These are phyloP conservation scores for Sinocyclocheilus rhinocerous DNA, from an alignment of 2,113 vertebrate species.

Conservation along the genomic window DNA sequence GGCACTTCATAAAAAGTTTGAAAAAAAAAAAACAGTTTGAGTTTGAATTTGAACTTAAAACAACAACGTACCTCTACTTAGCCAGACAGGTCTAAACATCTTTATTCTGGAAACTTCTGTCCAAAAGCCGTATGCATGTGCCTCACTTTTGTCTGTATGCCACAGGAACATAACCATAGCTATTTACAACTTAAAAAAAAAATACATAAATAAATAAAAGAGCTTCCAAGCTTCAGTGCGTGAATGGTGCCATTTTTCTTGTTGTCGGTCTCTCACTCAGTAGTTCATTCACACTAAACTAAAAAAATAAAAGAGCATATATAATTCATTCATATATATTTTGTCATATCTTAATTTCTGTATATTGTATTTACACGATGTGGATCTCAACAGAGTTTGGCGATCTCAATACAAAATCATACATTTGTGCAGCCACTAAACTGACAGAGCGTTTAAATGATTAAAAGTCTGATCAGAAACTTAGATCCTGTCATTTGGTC, in stretches of 20 bases:
- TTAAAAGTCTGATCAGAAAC: slow-evolving; percentile 34
- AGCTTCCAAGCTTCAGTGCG: slow-evolving; percentile 87
- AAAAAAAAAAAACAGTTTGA: not conserved
- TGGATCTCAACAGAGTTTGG: slow-evolving; percentile 18
- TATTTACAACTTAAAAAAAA: slow-evolving; percentile 79
- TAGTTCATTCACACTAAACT: slow-evolving; percentile 85
- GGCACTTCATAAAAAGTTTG: slow-evolving; percentile 3
- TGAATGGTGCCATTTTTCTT: slow-evolving; percentile 76
- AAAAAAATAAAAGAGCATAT: slow-evolving; percentile 64
- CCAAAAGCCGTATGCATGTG: slow-evolving; percentile 75
- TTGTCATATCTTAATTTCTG: slow-evolving; percentile 44
- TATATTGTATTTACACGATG: slow-evolving; percentile 48
- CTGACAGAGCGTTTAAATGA: not conserved
- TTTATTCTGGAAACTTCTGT: slow-evolving; percentile 27
- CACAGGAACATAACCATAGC: slow-evolving; percentile 88
- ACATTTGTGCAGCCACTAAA: not conserved
- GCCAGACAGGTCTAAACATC: not conserved
- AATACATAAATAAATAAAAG: slow-evolving; percentile 78
- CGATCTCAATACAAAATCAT: slow-evolving; percentile 37
- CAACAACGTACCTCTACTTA: slow-evolving; percentile 13
- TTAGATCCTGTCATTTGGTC: slow-evolving; percentile 35
- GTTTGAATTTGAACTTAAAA: not conserved
- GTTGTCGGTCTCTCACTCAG: slow-evolving; percentile 83
- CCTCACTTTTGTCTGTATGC: slow-evolving; percentile 81
- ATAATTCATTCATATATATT: slow-evolving; percentile 54